phyloP scores from a whole-genome alignment of 2,113 vertebrate genomes.

The Tychaedon coryphoeus region DNA sequence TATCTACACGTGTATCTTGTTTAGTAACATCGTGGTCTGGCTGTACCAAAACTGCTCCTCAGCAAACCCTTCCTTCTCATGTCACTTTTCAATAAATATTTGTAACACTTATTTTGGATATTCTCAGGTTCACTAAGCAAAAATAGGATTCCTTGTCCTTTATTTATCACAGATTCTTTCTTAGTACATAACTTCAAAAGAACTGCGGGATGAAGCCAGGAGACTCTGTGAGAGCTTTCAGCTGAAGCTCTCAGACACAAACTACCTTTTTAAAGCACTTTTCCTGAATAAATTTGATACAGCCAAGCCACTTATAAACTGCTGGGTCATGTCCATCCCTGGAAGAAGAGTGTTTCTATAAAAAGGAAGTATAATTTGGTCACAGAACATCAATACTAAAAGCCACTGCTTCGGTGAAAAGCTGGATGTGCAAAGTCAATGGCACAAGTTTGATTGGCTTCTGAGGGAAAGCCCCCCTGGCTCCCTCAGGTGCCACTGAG shows the following conservation, averaged over 20 bases:
- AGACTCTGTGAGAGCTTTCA: background rate
- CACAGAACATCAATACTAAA: slow-evolving; percentile 22
- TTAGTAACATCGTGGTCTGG: background rate
- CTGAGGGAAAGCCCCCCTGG: background rate
- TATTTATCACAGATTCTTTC: slow-evolving; percentile 51
- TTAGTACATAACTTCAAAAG: slow-evolving; percentile 7
- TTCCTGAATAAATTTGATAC: slow-evolving; percentile 14
- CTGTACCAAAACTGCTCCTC: background rate
- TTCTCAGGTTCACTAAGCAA: slow-evolving; percentile 41
- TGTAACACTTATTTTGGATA: slow-evolving; percentile 59
- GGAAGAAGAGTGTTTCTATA: background rate
- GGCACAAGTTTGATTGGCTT: background rate
- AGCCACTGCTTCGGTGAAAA: background rate
- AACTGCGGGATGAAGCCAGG: background rate
- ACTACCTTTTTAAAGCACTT: background rate
- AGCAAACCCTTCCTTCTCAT: slow-evolving; percentile 41
- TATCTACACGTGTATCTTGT: slow-evolving; percentile 8
- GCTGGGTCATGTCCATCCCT: background rate
- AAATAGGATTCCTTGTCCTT: background rate
- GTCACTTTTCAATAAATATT: slow-evolving; percentile 63
- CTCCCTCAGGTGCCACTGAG: background rate
- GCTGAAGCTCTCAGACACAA: background rate
- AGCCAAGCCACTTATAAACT: slow-evolving; percentile 6
- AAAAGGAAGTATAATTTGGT: slow-evolving; percentile 6
- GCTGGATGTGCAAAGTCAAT: background rate